These are phyloP conservation scores for Orius laevigatus DNA, from an alignment of 1,140 invertebrate genomes.

Conservation along the genomic window DNA sequence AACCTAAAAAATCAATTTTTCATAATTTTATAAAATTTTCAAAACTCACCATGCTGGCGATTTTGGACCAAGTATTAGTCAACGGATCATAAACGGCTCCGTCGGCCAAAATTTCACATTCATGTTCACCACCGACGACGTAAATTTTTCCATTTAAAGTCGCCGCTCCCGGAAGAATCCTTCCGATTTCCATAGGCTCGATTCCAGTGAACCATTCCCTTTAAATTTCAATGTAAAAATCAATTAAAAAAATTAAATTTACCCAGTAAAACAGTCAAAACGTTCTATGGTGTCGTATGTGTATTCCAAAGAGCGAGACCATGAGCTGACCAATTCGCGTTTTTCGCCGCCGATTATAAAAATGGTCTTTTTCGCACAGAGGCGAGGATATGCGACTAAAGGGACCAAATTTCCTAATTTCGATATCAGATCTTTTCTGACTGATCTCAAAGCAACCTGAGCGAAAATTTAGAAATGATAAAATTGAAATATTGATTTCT, in stretches of 20 bases:
- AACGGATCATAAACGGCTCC: slow-evolving; percentile 76
- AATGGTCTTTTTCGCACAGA: slow-evolving; percentile 72
- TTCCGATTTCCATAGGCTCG: slow-evolving; percentile 65
- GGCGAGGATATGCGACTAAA: slow-evolving; percentile 54
- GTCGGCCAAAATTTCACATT: slow-evolving; percentile 78
- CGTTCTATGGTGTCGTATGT: slow-evolving; percentile 62
- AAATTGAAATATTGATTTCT: not conserved
- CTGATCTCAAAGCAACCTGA: slow-evolving; percentile 52
- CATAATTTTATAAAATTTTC: not conserved
- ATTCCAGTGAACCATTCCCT: slow-evolving; percentile 62
- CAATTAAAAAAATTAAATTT: slow-evolving; percentile 16
- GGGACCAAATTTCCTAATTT: slow-evolving; percentile 62
- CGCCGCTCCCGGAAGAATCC: slow-evolving; percentile 79
- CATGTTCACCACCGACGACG: slow-evolving; percentile 80
- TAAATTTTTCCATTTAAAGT: slow-evolving; percentile 78
- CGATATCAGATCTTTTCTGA: slow-evolving; percentile 61
- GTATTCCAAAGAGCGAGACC: slow-evolving; percentile 46
- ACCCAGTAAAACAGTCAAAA: slow-evolving; percentile 62
- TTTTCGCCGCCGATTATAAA: slow-evolving; percentile 83
- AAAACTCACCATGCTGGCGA: slow-evolving; percentile 21
- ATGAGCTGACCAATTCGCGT: slow-evolving; percentile 49
- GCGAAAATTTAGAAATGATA: not conserved
- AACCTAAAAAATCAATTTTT: slow-evolving; percentile 28
- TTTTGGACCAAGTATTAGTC: slow-evolving; percentile 35
- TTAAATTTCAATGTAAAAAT: slow-evolving; percentile 6